Evolutionary conservation across 1,140 invertebrate species (phyloP).

Genomic region (Parasteatoda tepidariorum): DNA sequence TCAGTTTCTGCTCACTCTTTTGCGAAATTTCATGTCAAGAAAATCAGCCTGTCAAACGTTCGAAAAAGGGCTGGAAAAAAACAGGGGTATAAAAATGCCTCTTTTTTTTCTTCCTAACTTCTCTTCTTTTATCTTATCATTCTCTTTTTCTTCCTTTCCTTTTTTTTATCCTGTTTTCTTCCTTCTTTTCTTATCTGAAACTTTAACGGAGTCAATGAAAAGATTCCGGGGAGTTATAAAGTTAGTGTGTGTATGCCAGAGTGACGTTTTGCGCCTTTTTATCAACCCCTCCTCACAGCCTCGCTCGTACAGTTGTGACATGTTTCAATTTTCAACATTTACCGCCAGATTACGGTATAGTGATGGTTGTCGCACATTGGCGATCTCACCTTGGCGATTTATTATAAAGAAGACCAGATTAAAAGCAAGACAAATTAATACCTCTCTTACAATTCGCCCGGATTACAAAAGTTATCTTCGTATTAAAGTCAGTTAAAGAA

Average conservation of each 20-base stretch:
- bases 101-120: not conserved
- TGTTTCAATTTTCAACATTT: slow-evolving; percentile 50
- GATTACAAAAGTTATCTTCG: too few species aligned
- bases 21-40: slow-evolving; percentile 35
- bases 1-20: slow-evolving; percentile 33
- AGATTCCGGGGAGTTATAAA: not conserved
- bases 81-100: not conserved
- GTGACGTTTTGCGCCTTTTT: slow-evolving; percentile 5
- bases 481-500: too few species aligned
- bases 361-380: slow-evolving; percentile 3
- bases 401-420: too few species aligned
- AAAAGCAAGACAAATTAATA: too few species aligned
- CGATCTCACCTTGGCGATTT: not conserved
- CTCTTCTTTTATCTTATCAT: slow-evolving; percentile 22
- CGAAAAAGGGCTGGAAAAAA: not conserved
- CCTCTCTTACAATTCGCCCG: too few species aligned
- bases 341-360: slow-evolving; percentile 27
- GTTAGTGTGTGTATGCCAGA: slow-evolving; percentile 4
- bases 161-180: slow-evolving; percentile 1
- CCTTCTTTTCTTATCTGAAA: slow-evolving; percentile 1
- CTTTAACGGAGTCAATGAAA: slow-evolving; percentile 34
- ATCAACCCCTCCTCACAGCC: not conserved
- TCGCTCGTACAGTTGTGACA: slow-evolving; percentile 34
- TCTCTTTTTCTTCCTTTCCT: not conserved
- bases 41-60: slow-evolving; percentile 5